Conservation (phyloP, 2,888 invertebrate species). For the Carcina quercana region DNA sequence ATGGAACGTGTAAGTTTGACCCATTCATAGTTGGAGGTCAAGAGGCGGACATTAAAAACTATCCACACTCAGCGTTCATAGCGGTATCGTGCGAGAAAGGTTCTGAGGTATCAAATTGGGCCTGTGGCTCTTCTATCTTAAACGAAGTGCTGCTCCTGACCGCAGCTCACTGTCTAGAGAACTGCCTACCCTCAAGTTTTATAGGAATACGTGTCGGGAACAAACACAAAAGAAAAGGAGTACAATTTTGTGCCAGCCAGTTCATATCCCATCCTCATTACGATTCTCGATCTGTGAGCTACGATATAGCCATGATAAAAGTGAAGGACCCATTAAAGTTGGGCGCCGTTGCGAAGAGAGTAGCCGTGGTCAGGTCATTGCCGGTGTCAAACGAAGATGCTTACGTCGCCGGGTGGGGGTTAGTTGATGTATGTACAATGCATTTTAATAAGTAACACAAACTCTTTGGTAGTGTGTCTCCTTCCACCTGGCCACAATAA, state of each 20-base stretch:
- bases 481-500: no score
- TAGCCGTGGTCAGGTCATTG: background rate
- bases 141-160: slow-evolving; percentile 28
- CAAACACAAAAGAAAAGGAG: slow-evolving; percentile 14
- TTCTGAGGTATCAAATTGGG: slow-evolving; percentile 1
- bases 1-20: slow-evolving; percentile 4
- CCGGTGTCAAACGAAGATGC: background rate
- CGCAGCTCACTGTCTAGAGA: slow-evolving; percentile 31
- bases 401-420: slow-evolving; percentile 12
- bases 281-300: slow-evolving; percentile 1
- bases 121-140: slow-evolving; percentile 30
- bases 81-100: slow-evolving; percentile 1
- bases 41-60: slow-evolving; percentile 16
- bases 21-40: slow-evolving; percentile 18
- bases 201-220: slow-evolving; percentile 18
- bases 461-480: no score
- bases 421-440: no score
- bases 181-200: slow-evolving; percentile 6
- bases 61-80: slow-evolving; percentile 25
- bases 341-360: no score
- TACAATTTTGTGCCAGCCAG: background rate
- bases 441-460: no score
- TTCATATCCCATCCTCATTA: slow-evolving; percentile 15
- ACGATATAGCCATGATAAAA: slow-evolving; percentile 20
- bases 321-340: background rate